These are phyloP conservation scores for Parapsyche elsis DNA, from an alignment of 1,140 invertebrate species.

Conservation along the genomic window DNA sequence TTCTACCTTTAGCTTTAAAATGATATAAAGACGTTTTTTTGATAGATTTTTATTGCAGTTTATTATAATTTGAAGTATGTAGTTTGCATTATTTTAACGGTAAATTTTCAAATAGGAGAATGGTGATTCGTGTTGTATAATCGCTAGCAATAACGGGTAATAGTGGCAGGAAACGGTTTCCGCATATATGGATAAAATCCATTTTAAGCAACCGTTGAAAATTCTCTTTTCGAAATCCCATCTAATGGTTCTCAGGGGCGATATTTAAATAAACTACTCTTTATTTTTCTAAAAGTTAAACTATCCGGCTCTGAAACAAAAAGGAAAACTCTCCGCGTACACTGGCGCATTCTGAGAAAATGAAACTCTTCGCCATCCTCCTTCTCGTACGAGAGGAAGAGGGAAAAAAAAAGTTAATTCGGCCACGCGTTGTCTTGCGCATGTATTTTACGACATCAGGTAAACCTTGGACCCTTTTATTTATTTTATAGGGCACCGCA, in stretches of 20 bases:
- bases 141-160: not conserved
- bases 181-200: slow-evolving; percentile 1
- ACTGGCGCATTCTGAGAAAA: slow-evolving; percentile 3
- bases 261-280: slow-evolving; percentile 43
- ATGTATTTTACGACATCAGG: slow-evolving; percentile 54
- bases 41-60: too few relatives aligned
- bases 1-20: too few relatives aligned
- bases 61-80: too few relatives aligned
- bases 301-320: slow-evolving; percentile 25
- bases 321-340: slow-evolving; percentile 9
- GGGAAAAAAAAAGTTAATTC: slow-evolving; percentile 52
- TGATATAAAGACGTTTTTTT: too few relatives aligned
- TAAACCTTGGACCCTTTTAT: slow-evolving; percentile 53
- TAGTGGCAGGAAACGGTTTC: not conserved
- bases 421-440: slow-evolving; percentile 38
- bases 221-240: slow-evolving; percentile 38
- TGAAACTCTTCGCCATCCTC: slow-evolving; percentile 16
- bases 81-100: not conserved
- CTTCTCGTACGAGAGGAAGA: not conserved
- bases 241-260: slow-evolving; percentile 37
- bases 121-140: not conserved
- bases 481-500: slow-evolving; percentile 56
- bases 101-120: not conserved
- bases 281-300: slow-evolving; percentile 43
- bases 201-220: slow-evolving; percentile 31